Evolutionary conservation across 1,140 invertebrate species (phyloP), one percentile per base, ranked within the genome.

Genomic region (Halotydeus destructor): DNA sequence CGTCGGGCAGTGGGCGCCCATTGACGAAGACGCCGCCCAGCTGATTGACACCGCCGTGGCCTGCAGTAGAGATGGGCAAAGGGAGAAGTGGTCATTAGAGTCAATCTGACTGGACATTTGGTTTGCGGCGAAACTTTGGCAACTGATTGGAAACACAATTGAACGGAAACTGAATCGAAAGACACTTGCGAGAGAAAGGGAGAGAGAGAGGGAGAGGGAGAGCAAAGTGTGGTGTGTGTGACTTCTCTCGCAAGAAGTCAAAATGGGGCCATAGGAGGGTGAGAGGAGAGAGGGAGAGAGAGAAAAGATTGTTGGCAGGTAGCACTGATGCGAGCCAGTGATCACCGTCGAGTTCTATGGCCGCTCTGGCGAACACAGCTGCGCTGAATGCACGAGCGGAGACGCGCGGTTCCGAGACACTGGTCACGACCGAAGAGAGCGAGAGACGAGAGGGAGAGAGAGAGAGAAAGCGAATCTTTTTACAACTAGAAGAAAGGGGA

Each of bases 11-110:
- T 5, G 88, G 88, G 48, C 88, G 69, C 16, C 88, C 88, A 64
- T 96, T 94, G 32, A 94, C 86, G 61, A 93, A 94, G 40, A 91
- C 83, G 27, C 86, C 86, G 45, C 86, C 88, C 37, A 93, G 68
- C 62, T 94, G 88, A 64, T 94, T 94, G 24, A 94, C 84, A 46
- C 86, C 85, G 21, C 81, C 82, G 60, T 88, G 82, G 69, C 82
- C 82, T 86, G 44, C 22, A 46, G 41, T 18, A 41, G 41, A 24
- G n/a, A n/a, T n/a, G n/a, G n/a, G n/a, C n/a, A n/a, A 48, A 25
- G 30, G 28, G 4, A 37, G 35, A 39, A 22, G 24, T 24, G 14
- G n/a, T 24, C 21, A 43, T n/a, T n/a, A n/a, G n/a, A n/a, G n/a
- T n/a, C n/a, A n/a, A n/a, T n/a, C n/a, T n/a, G n/a, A n/a, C n/a